Evolutionary conservation across 2,888 invertebrate species (phyloP), one percentile per base, ranked within the genome.

Genomic region (Hanleya hanleyi): DNA sequence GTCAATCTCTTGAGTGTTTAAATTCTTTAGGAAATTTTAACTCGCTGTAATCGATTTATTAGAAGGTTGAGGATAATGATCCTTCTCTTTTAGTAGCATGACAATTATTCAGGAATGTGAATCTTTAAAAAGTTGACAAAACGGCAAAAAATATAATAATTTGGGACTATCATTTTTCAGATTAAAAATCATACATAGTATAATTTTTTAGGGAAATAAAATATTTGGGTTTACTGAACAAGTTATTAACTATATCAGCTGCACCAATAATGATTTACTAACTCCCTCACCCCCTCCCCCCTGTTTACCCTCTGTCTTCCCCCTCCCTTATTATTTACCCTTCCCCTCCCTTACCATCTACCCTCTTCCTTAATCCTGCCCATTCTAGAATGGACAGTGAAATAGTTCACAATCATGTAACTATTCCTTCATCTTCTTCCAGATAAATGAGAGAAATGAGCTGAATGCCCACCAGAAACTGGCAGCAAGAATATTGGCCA

Each of bases 391-490:
- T n/a, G n/a, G n/a, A n/a, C n/a, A 1, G 26, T 57, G 22, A 7
- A 29, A 22, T 22, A n/a, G 57, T 57, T 57, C 41, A 41, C 41
- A 12, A 12, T 41, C 18, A 41, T 12, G 9, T 12, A 9, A 12
- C 41, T 12, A 9, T 41, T 18, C 18, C 29, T 32, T 29, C 2
- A 2, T 51, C 29, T 47, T 47, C 26, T 74, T 71, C 68, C 79
- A 88, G 88, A 62, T 88, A 15, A 83, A 84, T 78, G 86, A 87
- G 67, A 85, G 84, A 76, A 86, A 81, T 33, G 88, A 89, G 77
- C 84, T 84, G 1, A 75, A 87, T 37, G 86, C 87, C 4, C 87
- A 88, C 70, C 87, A 88, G 75, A 85, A 86, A 66, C 75, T 89
- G 32, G 88, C 87, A 1, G 81, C 87, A 5, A 84, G 86, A 72